These are phyloP conservation scores for Drosophila parvula DNA, from an alignment of 1,140 invertebrate species.

Conservation along the genomic window DNA sequence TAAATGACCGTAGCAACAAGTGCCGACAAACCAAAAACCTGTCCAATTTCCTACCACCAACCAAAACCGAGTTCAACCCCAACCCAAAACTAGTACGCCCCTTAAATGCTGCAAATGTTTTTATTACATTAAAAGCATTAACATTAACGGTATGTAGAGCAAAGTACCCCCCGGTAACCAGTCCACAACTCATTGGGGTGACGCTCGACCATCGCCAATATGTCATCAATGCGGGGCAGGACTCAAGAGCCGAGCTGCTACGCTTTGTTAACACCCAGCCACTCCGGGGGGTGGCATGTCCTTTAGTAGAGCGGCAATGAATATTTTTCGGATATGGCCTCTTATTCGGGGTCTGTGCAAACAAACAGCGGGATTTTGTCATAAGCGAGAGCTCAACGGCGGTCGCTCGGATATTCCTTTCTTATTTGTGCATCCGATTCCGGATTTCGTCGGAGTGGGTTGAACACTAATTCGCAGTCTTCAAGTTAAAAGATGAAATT, in stretches of 20 bases:
- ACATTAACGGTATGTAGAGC: constrained; percentile 79
- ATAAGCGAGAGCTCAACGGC: constrained; percentile 50
- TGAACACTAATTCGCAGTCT: constrained; percentile 24
- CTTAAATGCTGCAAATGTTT: constrained; percentile 77
- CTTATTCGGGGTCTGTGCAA: constrained; percentile 31
- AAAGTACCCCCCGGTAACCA: constrained; percentile 48
- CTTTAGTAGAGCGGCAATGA: constrained; percentile 43
- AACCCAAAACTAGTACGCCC: constrained; percentile 12
- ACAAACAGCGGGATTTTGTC: constrained; percentile 76
- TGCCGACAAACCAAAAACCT: constrained; percentile 48
- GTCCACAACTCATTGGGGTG: constrained; percentile 8
- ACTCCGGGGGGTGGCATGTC: constrained; percentile 29
- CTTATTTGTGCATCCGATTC: constrained; percentile 28
- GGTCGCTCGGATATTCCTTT: constrained; percentile 42
- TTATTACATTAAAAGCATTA: constrained; percentile 83
- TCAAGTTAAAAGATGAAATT: neutral
- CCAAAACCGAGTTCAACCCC: neutral
- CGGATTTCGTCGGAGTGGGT: constrained; percentile 2
- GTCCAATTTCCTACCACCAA: constrained; percentile 26
- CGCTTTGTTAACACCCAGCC: constrained; percentile 46
- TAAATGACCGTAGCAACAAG: constrained; percentile 62
- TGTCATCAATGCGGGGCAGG: constrained; percentile 73
- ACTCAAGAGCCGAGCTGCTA: constrained; percentile 30
- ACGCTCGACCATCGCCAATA: constrained; percentile 59
- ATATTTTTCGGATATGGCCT: constrained; percentile 41